Conservation (phyloP, 53 echinoderm and acorn worm species). For the Echinometra lucunter region DNA sequence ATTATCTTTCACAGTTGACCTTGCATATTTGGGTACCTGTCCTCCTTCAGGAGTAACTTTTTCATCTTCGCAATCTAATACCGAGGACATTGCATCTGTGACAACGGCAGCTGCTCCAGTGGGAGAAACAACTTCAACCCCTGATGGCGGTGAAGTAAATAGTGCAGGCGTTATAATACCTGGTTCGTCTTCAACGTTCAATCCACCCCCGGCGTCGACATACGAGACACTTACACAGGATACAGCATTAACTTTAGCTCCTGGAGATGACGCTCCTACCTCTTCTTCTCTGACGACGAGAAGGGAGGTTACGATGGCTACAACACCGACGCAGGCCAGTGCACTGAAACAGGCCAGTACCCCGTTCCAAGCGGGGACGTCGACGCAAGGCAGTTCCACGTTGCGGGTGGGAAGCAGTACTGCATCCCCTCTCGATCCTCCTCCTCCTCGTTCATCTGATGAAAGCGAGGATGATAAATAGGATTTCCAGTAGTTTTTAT, state of each 20-base stretch:
- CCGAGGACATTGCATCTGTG: neutral
- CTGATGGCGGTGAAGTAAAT: neutral
- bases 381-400: neutral
- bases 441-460: too few species aligned
- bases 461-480: too few species aligned
- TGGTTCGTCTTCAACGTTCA: neutral
- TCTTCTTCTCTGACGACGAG: neutral
- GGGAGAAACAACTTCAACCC: neutral
- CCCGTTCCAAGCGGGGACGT: neutral
- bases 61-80: too few species aligned
- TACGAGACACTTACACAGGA: neutral
- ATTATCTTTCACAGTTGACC: too few species aligned
- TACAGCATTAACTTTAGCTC: neutral
- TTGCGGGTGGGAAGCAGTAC: too few species aligned
- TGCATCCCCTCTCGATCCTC: too few species aligned
- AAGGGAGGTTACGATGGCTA: neutral
- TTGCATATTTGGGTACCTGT: too few species aligned
- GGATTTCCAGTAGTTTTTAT: neutral
- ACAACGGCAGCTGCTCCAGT: neutral
- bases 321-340: neutral
- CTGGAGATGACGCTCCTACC: neutral
- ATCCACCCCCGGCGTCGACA: neutral
- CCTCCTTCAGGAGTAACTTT: too few species aligned
- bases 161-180: neutral
- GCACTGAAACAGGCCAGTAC: neutral